These are phyloP conservation scores for Chloroceryle amazona DNA, from an alignment of 2,797 vertebrate species.

Conservation along the genomic window DNA sequence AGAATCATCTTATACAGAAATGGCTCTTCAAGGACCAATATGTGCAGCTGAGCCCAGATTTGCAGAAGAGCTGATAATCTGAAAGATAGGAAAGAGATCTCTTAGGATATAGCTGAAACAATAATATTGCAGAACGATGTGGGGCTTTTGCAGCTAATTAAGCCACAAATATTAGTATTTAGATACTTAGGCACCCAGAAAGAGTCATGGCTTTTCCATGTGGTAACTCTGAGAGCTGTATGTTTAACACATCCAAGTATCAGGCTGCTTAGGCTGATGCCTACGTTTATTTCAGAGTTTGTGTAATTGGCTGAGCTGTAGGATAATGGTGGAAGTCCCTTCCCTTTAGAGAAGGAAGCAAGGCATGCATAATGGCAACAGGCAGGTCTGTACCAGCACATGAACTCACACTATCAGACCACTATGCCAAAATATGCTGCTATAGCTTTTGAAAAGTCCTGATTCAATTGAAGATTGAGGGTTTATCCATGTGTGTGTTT, in stretches of 20 bases:
- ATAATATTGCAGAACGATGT: neutral
- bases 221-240: neutral
- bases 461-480: neutral
- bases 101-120: neutral
- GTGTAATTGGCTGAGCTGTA: neutral
- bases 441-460: neutral
- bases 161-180: neutral
- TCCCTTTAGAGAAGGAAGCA: neutral
- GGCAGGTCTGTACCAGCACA: fast-evolving
- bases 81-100: neutral
- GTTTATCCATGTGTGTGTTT: neutral
- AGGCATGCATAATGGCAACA: fast-evolving
- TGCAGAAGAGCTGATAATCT: neutral
- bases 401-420: fast-evolving
- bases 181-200: neutral
- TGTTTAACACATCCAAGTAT: neutral
- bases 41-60: neutral
- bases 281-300: neutral
- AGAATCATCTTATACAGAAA: slow-evolving; percentile 20
- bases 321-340: neutral
- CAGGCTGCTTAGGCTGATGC: neutral
- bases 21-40: neutral
- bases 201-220: neutral
- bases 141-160: neutral
- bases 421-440: neutral